Evolutionary conservation across 2,797 vertebrate genomes (phyloP).

Genomic region (Vespertilio murinus): DNA sequence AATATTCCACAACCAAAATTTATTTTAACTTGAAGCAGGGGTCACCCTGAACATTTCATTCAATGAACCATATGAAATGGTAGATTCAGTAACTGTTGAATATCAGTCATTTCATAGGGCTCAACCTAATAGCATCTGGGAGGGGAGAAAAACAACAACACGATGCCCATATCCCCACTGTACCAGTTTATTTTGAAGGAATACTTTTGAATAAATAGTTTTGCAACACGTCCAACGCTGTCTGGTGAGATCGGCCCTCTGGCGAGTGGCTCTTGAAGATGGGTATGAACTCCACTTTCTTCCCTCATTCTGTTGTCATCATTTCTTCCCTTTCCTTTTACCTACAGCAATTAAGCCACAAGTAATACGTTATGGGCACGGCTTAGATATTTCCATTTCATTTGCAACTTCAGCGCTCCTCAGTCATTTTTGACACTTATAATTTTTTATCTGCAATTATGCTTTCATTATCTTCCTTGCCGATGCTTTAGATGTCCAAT

Average conservation of each 20-base stretch:
- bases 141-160: background rate
- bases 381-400: slow-evolving; percentile 72
- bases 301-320: background rate
- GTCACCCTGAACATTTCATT: background rate
- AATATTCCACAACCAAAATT: background rate
- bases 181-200: background rate
- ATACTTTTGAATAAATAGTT: background rate
- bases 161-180: background rate
- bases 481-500: slow-evolving; percentile 71
- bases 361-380: slow-evolving; percentile 34
- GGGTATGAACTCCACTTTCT: background rate
- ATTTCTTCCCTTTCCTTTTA: slow-evolving; percentile 43
- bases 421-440: slow-evolving; percentile 74
- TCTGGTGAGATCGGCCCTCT: slow-evolving; percentile 34
- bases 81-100: background rate
- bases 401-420: slow-evolving; percentile 69
- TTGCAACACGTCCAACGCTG: background rate
- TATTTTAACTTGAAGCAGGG: background rate
- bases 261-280: background rate
- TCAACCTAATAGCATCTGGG: background rate
- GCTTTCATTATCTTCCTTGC: slow-evolving; percentile 74
- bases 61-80: background rate
- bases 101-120: background rate
- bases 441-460: slow-evolving; percentile 76
- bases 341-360: slow-evolving; percentile 59